Base-by-base conservation (phyloP, 2,113 vertebrate species). In the Sceloporus undulatus region DNA sequence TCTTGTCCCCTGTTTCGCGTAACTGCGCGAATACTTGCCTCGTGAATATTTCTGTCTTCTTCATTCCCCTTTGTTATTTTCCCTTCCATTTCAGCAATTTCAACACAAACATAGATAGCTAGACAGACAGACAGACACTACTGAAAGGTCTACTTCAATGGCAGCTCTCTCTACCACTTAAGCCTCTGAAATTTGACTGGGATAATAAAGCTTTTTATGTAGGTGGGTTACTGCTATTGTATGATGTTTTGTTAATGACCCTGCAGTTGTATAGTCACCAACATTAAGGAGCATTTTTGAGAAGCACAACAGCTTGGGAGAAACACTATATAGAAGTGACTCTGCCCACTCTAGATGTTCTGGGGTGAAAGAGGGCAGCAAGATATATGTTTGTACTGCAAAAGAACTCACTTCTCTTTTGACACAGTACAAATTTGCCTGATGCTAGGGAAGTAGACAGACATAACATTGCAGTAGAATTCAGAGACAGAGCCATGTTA, bases 131-230 rank as follows among this genome's bases (percentile, higher is more conserved):
- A 25, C 23, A 78, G 10, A 18, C 76, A 38, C n/a, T 65, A 14
- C 23, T n/a, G 11, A 66, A 78, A 78, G 14, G 34, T 79, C 42
- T 86, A 48, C 42, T 52, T 23, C 25, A 76, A 14, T 54, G 18
- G 19, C 1, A 68, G 11, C 11, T 8, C 34, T 38, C 18, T 68
- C 21, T 52, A 27, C 2, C 38, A 14, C 42, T 56, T 75, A 38
- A 18, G 7, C 40, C 71, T 54, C 59, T 70, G 40, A n/a, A 29
- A 56, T 13, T 19, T 27, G 74, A 85, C 75, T 38, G 56, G n/a
- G 40, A 74, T 89, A 89, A 89, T 85, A 52, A 16, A 52, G 78
- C 88, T 89, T 66, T 66, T 81, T 76, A 74, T 19, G 84, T 74
- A 73, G 78, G 88, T 38, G 38, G 82, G 77, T 73, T 70, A 71